A percentile compares a stretch with the other conserved stretches of the same genome.
Evolutionary conservation across 2,797 vertebrate genomes (phyloP).

Genomic region (Simalia tracyae): DNA sequence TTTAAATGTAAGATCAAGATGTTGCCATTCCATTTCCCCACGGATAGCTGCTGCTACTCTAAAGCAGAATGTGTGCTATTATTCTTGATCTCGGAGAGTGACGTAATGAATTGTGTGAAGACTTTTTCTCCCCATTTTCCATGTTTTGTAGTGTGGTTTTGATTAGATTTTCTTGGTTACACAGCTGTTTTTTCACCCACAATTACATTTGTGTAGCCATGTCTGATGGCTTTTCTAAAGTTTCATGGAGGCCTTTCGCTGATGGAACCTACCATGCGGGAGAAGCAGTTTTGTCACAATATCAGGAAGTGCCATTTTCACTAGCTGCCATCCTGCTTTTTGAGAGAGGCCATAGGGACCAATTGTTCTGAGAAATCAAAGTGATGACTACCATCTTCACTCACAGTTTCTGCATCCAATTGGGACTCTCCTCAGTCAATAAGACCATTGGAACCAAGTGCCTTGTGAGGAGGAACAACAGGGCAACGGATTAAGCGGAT

Average conservation of each 20-base stretch:
- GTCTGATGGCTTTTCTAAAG: background rate
- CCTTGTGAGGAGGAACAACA: background rate
- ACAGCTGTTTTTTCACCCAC: background rate
- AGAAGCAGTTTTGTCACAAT: background rate
- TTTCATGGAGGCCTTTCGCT: background rate
- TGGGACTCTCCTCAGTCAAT: background rate
- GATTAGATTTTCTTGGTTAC: background rate
- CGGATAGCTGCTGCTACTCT: background rate
- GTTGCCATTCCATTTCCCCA: background rate
- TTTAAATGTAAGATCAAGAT: background rate
- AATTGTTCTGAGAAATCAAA: background rate
- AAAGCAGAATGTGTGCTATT: background rate
- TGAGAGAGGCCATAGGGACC: background rate
- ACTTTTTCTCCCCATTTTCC: background rate
- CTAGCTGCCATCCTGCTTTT: background rate
- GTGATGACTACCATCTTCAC: background rate
- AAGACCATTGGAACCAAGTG: background rate
- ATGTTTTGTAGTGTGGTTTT: background rate
- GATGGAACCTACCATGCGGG: background rate
- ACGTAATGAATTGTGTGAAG: background rate
- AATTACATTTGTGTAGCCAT: background rate
- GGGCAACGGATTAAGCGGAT: background rate
- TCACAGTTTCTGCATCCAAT: background rate
- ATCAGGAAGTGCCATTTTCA: background rate
- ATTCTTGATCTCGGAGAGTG: background rate